Evolutionary conservation across 2,888 invertebrate species (phyloP).

Genomic region (Yponomeuta plumbellus): DNA sequence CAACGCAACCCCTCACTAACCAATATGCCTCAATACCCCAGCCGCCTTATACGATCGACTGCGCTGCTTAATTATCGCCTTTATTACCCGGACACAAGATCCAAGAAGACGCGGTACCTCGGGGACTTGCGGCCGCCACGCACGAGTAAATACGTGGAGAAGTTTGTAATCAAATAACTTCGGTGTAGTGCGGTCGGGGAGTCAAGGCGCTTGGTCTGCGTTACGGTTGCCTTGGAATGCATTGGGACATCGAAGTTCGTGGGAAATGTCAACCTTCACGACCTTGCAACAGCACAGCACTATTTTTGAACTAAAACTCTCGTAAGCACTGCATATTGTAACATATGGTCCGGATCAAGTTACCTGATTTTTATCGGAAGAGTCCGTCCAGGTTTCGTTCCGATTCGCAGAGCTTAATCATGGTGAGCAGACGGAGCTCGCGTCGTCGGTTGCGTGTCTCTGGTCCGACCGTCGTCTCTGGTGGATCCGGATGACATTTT

Average conservation of each 20-base stretch:
- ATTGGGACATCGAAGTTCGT: not conserved
- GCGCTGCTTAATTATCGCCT: not conserved
- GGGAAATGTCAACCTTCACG: no score
- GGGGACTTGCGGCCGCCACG: not conserved
- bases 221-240: not conserved
- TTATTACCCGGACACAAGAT: not conserved
- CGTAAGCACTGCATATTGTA: no score
- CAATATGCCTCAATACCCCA: not conserved
- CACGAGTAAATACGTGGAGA: not conserved
- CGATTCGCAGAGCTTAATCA: no score
- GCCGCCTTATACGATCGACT: not conserved
- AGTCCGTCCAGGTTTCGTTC: no score
- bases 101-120: not conserved
- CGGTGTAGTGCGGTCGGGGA: not conserved
- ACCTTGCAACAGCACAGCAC: no score
- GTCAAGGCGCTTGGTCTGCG: not conserved
- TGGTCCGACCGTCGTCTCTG: no score
- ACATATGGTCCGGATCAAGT: no score
- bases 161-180: slow-evolving; percentile 2
- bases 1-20: not conserved
- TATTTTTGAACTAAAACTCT: no score
- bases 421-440: no score
- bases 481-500: no score
- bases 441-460: no score
- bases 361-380: no score